phyloP scores from a whole-genome alignment of 2,888 invertebrate species.

The Cheiracanthium punctorium region DNA sequence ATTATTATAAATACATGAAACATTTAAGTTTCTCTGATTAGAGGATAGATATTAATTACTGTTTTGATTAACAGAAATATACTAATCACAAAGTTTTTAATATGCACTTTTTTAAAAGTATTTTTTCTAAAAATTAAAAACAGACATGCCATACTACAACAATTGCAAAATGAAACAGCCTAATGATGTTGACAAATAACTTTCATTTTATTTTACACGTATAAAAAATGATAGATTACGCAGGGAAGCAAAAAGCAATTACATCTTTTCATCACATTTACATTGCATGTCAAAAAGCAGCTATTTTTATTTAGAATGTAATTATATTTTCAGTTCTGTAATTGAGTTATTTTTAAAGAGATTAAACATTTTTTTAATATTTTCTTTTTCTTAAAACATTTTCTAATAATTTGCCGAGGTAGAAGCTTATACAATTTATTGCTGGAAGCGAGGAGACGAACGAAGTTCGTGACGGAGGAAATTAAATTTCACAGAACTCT shows the following conservation, averaged over 20 bases:
- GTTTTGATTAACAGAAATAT: no score
- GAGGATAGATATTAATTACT: no score
- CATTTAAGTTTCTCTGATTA: no score
- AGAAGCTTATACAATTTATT: background rate
- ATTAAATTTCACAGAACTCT: background rate
- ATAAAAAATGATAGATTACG: no score
- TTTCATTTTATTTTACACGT: no score
- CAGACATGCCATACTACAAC: no score
- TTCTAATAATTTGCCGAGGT: background rate
- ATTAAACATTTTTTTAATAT: background rate
- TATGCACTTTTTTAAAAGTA: no score
- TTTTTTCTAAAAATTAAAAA: no score
- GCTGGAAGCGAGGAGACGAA: background rate
- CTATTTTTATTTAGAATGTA: background rate
- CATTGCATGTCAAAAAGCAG: background rate
- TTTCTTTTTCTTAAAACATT: background rate
- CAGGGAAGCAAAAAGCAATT: background rate
- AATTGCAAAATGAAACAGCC: no score
- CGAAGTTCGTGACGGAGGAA: background rate
- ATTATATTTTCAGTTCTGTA: background rate
- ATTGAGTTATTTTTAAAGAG: background rate
- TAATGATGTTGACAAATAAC: no score
- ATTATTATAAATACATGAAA: no score
- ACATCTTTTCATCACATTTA: background rate
- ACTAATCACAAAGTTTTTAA: no score